Evolutionary conservation across 2,113 vertebrate species (phyloP).

Genomic region (Sialia sialis): DNA sequence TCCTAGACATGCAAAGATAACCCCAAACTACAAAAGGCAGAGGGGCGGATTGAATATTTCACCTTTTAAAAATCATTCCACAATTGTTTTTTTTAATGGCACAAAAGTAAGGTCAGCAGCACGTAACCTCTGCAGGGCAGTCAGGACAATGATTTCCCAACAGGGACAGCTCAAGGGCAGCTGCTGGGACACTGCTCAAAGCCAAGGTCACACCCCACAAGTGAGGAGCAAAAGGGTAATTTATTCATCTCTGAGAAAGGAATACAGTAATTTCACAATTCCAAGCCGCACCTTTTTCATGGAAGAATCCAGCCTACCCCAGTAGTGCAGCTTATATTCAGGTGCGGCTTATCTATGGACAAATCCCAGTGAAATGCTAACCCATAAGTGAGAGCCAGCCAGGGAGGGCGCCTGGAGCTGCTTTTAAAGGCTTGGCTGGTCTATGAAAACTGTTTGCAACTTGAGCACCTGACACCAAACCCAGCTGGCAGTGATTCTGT

Average conservation of each 20-base stretch:
- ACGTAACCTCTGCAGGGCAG: background rate
- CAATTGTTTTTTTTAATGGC: background rate
- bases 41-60: background rate
- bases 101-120: background rate
- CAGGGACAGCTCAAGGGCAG: background rate
- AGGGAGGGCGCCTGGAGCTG: too few species aligned
- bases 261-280: too few species aligned
- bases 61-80: background rate
- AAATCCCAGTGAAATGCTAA: too few species aligned
- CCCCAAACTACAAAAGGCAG: background rate
- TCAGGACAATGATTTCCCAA: background rate
- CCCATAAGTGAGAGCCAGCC: too few species aligned
- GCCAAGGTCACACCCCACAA: background rate
- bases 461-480: too few species aligned
- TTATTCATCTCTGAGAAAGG: background rate
- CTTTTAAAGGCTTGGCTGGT: too few species aligned
- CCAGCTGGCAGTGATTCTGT: too few species aligned
- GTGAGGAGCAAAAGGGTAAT: background rate
- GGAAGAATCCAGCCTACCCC: too few species aligned
- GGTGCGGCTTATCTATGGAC: too few species aligned
- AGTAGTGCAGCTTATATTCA: too few species aligned
- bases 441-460: too few species aligned
- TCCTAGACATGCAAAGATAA: background rate
- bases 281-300: too few species aligned
- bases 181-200: background rate